phyloP scores from a whole-genome alignment of 2,888 invertebrate genomes.

The Diaprepes abbreviatus region DNA sequence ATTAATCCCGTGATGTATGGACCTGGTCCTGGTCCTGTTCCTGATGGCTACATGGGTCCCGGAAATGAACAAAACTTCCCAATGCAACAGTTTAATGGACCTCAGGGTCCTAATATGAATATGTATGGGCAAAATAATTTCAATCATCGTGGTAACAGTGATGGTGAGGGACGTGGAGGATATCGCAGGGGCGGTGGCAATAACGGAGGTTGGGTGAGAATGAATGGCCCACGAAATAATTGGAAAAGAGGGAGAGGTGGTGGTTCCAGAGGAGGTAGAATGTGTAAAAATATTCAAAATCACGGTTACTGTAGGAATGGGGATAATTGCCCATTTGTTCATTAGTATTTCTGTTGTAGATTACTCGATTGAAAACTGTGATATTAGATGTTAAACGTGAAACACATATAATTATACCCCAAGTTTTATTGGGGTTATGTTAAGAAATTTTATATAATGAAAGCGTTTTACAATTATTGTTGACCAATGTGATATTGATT shows the following conservation, averaged over 20 bases:
- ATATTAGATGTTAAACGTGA: slow-evolving; percentile 28
- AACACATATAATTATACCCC: not conserved
- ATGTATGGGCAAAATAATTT: slow-evolving; percentile 63
- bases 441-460: not conserved
- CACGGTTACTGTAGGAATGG: slow-evolving; percentile 87
- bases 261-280: slow-evolving; percentile 66
- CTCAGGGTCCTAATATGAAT: slow-evolving; percentile 49
- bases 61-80: slow-evolving; percentile 52
- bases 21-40: slow-evolving; percentile 54
- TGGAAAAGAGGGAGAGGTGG: slow-evolving; percentile 69
- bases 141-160: slow-evolving; percentile 61
- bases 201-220: slow-evolving; percentile 71
- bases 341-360: slow-evolving; percentile 69
- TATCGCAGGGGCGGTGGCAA: slow-evolving; percentile 56
- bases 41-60: slow-evolving; percentile 46
- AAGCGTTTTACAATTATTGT: slow-evolving; percentile 5
- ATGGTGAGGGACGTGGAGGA: slow-evolving; percentile 56
- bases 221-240: slow-evolving; percentile 65
- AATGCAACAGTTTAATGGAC: slow-evolving; percentile 52
- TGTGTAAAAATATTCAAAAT: slow-evolving; percentile 85
- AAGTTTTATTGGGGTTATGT: slow-evolving; percentile 26
- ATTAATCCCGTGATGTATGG: slow-evolving; percentile 67
- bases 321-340: slow-evolving; percentile 86
- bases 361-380: slow-evolving; percentile 27
- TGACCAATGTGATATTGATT: slow-evolving; percentile 38